Conservation (phyloP, 2,888 invertebrate genomes). For the Latrodectus hesperus region DNA sequence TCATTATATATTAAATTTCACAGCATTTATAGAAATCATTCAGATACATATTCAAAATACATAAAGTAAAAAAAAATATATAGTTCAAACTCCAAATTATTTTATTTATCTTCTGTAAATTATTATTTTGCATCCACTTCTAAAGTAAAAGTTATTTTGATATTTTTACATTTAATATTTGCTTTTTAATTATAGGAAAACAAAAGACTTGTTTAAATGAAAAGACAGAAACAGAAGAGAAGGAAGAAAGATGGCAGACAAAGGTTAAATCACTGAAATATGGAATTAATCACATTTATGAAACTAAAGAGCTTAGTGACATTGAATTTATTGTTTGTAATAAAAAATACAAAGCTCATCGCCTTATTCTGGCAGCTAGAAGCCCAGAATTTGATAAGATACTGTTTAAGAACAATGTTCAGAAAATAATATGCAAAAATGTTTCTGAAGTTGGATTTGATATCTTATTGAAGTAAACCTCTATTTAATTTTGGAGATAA, state of each 20-base stretch:
- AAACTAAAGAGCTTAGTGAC: slow-evolving; percentile 23
- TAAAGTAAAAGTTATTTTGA: no score
- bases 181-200: no score
- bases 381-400: slow-evolving; percentile 3
- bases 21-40: no score
- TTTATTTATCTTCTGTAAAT: no score
- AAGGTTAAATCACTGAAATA: neutral
- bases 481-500: no score
- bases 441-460: slow-evolving; percentile 23
- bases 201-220: no score
- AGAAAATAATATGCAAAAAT: neutral
- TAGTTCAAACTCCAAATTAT: no score
- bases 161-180: no score
- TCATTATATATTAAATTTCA: no score
- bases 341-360: slow-evolving; percentile 15
- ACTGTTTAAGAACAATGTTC: neutral
- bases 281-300: slow-evolving; percentile 22
- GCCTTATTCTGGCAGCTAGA: slow-evolving; percentile 7
- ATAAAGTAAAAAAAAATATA: no score
- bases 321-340: neutral
- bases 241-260: slow-evolving; percentile 4
- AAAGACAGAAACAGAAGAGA: neutral
- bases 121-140: no score
- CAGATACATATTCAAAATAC: no score
- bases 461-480: slow-evolving; percentile 13